These are phyloP conservation scores for Nyctereutes procyonoides DNA, from an alignment of 2,113 vertebrate species.

Conservation along the genomic window DNA sequence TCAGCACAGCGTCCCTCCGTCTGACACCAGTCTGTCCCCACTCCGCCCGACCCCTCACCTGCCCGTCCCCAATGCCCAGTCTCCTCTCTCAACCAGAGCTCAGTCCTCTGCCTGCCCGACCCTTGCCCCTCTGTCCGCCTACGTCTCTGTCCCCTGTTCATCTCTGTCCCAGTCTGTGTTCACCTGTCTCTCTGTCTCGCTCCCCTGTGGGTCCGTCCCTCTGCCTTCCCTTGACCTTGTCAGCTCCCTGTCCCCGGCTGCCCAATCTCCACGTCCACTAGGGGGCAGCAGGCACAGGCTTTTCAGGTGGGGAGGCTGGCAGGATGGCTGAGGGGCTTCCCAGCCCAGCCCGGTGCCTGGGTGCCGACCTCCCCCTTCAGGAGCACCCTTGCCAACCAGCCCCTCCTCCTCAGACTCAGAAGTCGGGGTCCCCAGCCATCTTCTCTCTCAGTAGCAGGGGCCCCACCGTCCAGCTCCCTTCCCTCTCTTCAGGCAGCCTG, in stretches of 20 bases:
- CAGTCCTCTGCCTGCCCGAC: not conserved
- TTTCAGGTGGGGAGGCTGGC: not conserved
- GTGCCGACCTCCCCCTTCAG: rapidly evolving
- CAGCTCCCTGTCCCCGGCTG: not conserved
- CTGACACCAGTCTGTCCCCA: not conserved
- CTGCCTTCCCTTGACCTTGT: not conserved
- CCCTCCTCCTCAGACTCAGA: not conserved
- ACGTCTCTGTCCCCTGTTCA: not conserved
- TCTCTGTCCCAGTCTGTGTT: not conserved
- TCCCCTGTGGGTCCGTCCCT: not conserved
- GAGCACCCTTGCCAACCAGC: not conserved
- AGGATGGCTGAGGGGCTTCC: not conserved
- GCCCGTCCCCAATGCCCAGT: not conserved
- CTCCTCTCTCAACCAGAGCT: not conserved
- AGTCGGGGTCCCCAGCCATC: not conserved
- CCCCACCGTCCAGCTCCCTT: not conserved
- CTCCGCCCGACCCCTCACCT: not conserved
- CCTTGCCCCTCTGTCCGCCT: not conserved
- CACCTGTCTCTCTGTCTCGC: not conserved
- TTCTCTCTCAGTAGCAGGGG: not conserved
- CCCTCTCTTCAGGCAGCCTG: not conserved
- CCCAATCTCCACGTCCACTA: constrained; percentile 65
- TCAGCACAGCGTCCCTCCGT: not conserved
- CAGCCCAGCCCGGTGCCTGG: not conserved
- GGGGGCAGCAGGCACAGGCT: constrained; percentile 75